Conservation (phyloP, 1,140 invertebrate genomes). For the Sipha flava region DNA sequence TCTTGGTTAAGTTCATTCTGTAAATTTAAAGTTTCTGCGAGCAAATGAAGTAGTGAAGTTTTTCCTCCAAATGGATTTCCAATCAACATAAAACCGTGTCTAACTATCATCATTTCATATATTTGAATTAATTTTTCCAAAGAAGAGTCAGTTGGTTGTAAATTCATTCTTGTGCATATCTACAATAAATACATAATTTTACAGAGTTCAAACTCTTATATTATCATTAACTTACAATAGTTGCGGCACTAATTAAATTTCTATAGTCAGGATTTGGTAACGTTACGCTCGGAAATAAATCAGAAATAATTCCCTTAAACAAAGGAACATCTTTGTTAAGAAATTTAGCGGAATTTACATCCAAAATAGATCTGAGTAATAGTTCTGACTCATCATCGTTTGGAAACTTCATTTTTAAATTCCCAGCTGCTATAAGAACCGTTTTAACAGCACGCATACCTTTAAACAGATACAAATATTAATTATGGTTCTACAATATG, state of each 20-base stretch:
- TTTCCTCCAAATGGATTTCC: slow-evolving; percentile 67
- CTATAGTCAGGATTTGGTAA: slow-evolving; percentile 67
- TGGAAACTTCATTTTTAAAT: slow-evolving; percentile 73
- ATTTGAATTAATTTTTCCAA: slow-evolving; percentile 65
- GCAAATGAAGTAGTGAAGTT: slow-evolving; percentile 52
- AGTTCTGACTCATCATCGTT: slow-evolving; percentile 70
- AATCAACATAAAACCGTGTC: slow-evolving; percentile 76
- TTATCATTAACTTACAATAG: slow-evolving; percentile 38
- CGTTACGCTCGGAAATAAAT: slow-evolving; percentile 75
- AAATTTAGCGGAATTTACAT: slow-evolving; percentile 91
- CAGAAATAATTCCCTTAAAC: slow-evolving; percentile 86
- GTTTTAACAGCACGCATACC: slow-evolving; percentile 73
- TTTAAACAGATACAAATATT: neutral
- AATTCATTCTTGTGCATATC: slow-evolving; percentile 54
- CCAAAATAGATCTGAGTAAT: slow-evolving; percentile 73
- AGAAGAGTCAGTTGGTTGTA: slow-evolving; percentile 64
- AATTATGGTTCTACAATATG: neutral
- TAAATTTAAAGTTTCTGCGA: slow-evolving; percentile 63
- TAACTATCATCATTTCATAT: slow-evolving; percentile 76
- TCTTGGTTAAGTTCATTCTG: slow-evolving; percentile 41
- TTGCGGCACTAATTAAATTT: slow-evolving; percentile 52
- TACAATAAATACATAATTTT: slow-evolving; percentile 23
- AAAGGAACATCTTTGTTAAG: slow-evolving; percentile 77
- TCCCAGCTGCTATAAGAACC: slow-evolving; percentile 75
- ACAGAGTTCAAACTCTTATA: neutral